Evolutionary conservation across 2,797 vertebrate species (phyloP).

Genomic region (Apogon talboti): DNA sequence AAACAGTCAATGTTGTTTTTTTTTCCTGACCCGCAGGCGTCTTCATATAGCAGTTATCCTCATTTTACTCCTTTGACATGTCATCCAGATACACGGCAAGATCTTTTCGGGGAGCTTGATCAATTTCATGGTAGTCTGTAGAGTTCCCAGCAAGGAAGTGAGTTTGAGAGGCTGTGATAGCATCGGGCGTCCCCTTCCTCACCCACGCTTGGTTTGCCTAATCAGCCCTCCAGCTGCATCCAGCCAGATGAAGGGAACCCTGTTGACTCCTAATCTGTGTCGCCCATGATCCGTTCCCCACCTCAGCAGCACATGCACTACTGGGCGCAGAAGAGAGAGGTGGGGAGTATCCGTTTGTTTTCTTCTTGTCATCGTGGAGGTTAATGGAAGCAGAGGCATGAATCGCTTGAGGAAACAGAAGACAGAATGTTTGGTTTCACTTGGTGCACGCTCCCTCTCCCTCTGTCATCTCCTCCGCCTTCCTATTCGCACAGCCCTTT

Average conservation of each 20-base stretch:
- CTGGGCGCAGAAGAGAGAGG: conserved; percentile 44
- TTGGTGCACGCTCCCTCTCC: conserved; percentile 52
- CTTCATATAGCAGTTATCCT: conserved; percentile 47
- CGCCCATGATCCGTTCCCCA: conserved; percentile 71
- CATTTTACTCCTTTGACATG: conserved; percentile 49
- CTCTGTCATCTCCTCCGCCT: conserved; percentile 48
- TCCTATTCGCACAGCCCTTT: conserved; percentile 3
- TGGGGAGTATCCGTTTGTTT: conserved; percentile 67
- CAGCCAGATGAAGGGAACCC: conserved; percentile 75
- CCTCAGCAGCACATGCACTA: conserved; percentile 53
- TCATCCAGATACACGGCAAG: conserved; percentile 54
- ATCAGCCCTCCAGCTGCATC: conserved; percentile 75
- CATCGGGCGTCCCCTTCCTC: conserved; percentile 61
- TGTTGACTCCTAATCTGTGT: conserved; percentile 78
- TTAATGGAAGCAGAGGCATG: conserved; percentile 75
- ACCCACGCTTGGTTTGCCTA: conserved; percentile 68
- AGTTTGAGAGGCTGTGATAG: conserved; percentile 69
- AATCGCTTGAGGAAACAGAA: conserved; percentile 71
- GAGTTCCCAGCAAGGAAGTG: conserved; percentile 65
- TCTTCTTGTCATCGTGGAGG: conserved; percentile 70
- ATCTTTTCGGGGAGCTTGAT: conserved; percentile 69
- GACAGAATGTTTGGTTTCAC: conserved; percentile 71
- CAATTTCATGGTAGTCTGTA: conserved; percentile 72
- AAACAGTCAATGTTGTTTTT: conserved; percentile 13
- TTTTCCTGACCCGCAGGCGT: conserved; percentile 32